These are phyloP conservation scores for Molossus alvarezi DNA, from an alignment of 2,797 vertebrate genomes.

Conservation along the genomic window DNA sequence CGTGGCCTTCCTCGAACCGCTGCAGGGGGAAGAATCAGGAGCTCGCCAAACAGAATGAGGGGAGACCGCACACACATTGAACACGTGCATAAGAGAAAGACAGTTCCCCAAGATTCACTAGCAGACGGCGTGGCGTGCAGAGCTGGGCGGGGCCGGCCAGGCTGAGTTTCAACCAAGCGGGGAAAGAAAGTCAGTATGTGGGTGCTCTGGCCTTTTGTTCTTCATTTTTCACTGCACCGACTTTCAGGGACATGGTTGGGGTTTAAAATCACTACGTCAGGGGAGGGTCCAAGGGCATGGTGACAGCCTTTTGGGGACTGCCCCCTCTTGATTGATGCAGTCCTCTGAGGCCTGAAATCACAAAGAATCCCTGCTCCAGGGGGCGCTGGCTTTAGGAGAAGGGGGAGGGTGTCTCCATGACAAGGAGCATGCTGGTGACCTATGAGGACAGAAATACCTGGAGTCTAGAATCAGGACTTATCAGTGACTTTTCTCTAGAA, in stretches of 20 bases:
- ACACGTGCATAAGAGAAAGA: constrained; percentile 78
- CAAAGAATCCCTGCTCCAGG: background rate
- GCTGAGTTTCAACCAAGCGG: background rate
- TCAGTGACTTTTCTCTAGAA: background rate
- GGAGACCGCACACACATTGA: constrained; percentile 74
- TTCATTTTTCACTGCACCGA: background rate
- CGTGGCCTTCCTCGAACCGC: constrained; percentile 85
- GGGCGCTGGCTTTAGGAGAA: background rate
- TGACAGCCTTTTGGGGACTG: background rate
- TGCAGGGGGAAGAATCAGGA: constrained; percentile 85
- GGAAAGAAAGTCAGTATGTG: background rate
- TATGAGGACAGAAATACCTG: background rate
- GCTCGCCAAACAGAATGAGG: constrained; percentile 79
- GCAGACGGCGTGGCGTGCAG: background rate
- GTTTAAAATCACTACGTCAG: background rate
- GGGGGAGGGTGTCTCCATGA: background rate
- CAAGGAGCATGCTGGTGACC: background rate
- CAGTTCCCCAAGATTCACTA: background rate
- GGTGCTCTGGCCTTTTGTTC: background rate
- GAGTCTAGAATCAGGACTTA: background rate
- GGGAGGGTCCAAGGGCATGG: background rate
- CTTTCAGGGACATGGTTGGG: background rate
- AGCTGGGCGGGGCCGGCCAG: background rate
- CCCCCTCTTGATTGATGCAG: background rate
- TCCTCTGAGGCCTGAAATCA: background rate